A percentile compares a stretch with the other conserved stretches of the same genome.
These are phyloP conservation scores for Pristionchus fissidentatus DNA, from an alignment of 2,888 invertebrate species.

Conservation along the genomic window DNA sequence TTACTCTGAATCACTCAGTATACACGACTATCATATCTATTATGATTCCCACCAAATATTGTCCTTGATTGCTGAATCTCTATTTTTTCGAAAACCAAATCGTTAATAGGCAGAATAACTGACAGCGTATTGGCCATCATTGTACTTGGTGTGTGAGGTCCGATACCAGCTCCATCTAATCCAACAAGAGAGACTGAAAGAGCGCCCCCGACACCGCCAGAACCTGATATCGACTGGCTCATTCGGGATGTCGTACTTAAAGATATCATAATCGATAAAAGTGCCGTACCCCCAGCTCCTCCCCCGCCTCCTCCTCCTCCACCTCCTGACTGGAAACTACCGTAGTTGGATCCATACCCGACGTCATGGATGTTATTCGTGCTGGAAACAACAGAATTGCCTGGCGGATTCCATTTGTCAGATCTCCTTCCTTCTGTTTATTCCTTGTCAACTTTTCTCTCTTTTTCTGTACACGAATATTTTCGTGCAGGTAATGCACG, in stretches of 20 bases:
- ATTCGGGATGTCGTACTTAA: no score
- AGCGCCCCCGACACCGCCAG: neutral
- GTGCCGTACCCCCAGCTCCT: conserved; percentile 4
- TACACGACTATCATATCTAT: neutral
- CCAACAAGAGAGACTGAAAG: conserved; percentile 44
- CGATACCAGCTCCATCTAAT: conserved; percentile 42
- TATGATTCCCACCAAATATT: neutral
- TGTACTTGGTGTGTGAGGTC: conserved; percentile 38
- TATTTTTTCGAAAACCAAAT: neutral
- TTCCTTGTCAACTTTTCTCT: no score
- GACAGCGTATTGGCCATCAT: conserved; percentile 48
- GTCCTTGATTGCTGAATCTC: neutral
- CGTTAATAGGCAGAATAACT: neutral
- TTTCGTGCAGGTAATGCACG: no score
- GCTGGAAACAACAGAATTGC: neutral
- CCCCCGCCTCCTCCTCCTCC: neutral
- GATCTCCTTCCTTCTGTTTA: no score
- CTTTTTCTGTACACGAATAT: no score
- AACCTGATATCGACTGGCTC: no score
- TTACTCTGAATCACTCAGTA: conserved; percentile 22
- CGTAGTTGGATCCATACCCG: conserved; percentile 14
- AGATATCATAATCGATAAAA: no score
- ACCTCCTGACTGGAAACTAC: conserved; percentile 18
- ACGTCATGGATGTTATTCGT: conserved; percentile 34
- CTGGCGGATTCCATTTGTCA: no score